These are phyloP conservation scores for Selene dorsalis DNA, from an alignment of 2,797 vertebrate species.

Conservation along the genomic window DNA sequence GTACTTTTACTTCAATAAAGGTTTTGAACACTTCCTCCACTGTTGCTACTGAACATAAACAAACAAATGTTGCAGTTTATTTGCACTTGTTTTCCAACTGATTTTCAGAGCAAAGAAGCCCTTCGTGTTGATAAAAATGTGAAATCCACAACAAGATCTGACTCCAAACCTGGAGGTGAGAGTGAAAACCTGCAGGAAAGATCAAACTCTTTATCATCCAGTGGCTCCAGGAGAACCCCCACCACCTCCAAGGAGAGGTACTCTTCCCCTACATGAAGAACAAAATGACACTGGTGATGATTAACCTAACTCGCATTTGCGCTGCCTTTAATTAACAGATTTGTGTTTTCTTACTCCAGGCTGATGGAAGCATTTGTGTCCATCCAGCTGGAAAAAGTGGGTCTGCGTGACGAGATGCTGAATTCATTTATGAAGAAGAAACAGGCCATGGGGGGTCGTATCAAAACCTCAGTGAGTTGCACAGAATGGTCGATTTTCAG, in stretches of 20 bases:
- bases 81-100: background rate
- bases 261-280: background rate
- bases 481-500: background rate
- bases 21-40: background rate
- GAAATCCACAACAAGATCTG: conserved; percentile 50
- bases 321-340: conserved; percentile 5
- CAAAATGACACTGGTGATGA: background rate
- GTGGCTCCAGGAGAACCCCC: conserved; percentile 29
- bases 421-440: conserved; percentile 81
- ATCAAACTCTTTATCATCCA: conserved; percentile 2
- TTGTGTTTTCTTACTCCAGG: conserved; percentile 64
- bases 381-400: conserved; percentile 84
- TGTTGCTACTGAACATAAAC: background rate
- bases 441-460: conserved; percentile 60
- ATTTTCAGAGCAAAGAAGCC: conserved; percentile 28
- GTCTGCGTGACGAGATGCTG: conserved; percentile 80
- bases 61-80: background rate
- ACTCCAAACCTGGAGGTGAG: conserved; percentile 45
- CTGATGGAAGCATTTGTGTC: conserved; percentile 83
- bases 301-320: conserved; percentile 1
- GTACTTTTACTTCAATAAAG: background rate
- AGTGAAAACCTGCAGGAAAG: conserved; percentile 32
- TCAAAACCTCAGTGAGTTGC: conserved; percentile 78
- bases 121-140: conserved; percentile 43
- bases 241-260: conserved; percentile 70